These are phyloP conservation scores for Frieseomelitta varia DNA, from an alignment of 1,140 invertebrate genomes.

Conservation along the genomic window DNA sequence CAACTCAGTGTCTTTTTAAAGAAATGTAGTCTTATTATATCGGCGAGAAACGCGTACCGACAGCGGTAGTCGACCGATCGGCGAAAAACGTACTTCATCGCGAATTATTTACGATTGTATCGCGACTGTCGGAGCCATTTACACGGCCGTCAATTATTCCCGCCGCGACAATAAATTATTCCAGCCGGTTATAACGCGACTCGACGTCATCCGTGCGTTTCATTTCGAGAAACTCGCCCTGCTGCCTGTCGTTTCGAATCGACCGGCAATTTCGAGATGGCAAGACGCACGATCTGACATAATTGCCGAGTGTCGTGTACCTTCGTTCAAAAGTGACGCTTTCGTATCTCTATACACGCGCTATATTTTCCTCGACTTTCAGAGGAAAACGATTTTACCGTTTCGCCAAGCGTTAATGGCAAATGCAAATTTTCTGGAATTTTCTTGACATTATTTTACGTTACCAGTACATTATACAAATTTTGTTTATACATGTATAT, in stretches of 20 bases:
- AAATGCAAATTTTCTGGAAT: not conserved
- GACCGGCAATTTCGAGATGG: not conserved
- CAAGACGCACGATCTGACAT: not conserved
- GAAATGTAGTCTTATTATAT: slow-evolving; percentile 2
- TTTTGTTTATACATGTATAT: too few species aligned
- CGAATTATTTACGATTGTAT: slow-evolving; percentile 17
- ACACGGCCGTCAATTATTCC: slow-evolving; percentile 20
- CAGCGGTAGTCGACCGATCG: not conserved
- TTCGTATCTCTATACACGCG: too few species aligned
- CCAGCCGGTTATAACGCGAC: not conserved
- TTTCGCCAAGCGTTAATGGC: not conserved
- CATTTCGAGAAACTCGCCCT: not conserved
- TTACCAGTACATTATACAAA: not conserved
- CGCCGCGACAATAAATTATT: not conserved
- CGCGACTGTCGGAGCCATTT: slow-evolving; percentile 11
- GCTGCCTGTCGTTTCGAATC: not conserved
- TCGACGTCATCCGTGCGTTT: not conserved
- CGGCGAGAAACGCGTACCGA: not conserved
- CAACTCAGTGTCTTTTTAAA: not conserved
- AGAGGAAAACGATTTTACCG: not conserved
- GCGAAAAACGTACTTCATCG: not conserved
- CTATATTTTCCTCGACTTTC: not conserved
- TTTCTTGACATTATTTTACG: not conserved
- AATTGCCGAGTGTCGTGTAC: not conserved
- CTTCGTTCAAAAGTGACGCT: too few species aligned